Evolutionary conservation across 2,797 vertebrate species (phyloP).

Genomic region (Falco cherrug): DNA sequence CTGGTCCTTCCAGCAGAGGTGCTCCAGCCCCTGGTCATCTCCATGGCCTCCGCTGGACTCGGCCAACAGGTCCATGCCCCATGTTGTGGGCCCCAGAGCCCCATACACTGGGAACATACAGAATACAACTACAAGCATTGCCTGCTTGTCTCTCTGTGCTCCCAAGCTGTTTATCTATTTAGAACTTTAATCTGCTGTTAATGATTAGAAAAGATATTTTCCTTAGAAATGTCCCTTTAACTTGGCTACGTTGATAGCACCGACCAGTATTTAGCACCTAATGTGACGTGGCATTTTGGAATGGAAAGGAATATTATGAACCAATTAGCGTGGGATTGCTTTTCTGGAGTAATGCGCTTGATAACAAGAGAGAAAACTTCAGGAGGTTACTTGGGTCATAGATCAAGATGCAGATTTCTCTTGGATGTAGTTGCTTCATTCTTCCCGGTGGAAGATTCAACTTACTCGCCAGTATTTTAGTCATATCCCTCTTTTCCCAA

Average conservation of each 20-base stretch:
- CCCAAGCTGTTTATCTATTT: background rate
- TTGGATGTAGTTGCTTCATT: background rate
- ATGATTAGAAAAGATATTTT: background rate
- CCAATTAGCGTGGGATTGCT: background rate
- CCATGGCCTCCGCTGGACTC: no score
- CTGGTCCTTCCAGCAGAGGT: no score
- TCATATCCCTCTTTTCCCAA: background rate
- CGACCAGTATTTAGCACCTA: background rate
- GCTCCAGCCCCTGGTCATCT: no score
- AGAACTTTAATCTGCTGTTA: background rate
- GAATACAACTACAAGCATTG: background rate
- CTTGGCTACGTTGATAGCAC: background rate
- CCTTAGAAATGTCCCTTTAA: background rate
- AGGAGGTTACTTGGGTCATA: slow-evolving; percentile 25
- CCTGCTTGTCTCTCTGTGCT: background rate
- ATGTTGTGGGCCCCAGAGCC: no score
- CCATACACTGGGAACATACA: background rate
- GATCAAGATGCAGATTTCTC: slow-evolving; percentile 23
- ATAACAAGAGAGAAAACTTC: background rate
- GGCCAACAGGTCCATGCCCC: no score
- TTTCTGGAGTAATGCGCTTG: background rate
- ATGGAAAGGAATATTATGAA: background rate
- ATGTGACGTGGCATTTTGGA: background rate
- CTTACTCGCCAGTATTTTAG: background rate
- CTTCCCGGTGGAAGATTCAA: slow-evolving; percentile 1